Percentiles rank a stretch among this genome's conserved stretches.
Evolutionary conservation across 2,797 vertebrate genomes (phyloP).

Genomic region (Onychomys leucogaster): DNA sequence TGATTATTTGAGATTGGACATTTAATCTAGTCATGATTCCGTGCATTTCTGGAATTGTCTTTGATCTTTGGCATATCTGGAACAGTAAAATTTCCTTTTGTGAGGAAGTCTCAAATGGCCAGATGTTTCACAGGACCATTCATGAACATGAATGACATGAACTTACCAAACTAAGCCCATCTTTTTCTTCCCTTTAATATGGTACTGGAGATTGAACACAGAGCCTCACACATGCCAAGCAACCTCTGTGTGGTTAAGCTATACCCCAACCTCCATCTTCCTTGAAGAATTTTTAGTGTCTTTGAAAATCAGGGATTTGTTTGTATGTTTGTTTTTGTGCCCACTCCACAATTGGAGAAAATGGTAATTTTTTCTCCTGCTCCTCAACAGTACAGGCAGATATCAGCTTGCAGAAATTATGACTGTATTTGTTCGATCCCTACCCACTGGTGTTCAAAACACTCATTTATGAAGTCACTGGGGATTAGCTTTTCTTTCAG

Average conservation of each 20-base stretch:
- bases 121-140: not conserved
- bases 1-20: not conserved
- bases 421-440: not conserved
- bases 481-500: not conserved
- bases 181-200: not conserved
- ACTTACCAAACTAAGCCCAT: not conserved
- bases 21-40: not conserved
- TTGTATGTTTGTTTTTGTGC: not conserved
- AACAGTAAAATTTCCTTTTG: conserved; percentile 41
- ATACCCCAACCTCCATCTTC: too few species aligned
- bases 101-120: not conserved
- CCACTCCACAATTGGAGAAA: not conserved
- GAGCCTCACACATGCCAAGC: not conserved
- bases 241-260: not conserved
- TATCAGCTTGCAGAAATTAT: not conserved
- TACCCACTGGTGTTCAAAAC: not conserved
- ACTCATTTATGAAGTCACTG: not conserved
- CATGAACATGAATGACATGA: not conserved
- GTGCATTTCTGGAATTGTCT: not conserved
- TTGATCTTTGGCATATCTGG: not conserved
- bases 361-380: not conserved
- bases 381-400: not conserved
- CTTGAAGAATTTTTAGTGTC: not conserved
- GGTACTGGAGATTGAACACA: not conserved
- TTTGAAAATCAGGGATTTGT: not conserved